Base-by-base conservation (phyloP, 1,140 invertebrate species). In the Drosophila biarmipes region DNA sequence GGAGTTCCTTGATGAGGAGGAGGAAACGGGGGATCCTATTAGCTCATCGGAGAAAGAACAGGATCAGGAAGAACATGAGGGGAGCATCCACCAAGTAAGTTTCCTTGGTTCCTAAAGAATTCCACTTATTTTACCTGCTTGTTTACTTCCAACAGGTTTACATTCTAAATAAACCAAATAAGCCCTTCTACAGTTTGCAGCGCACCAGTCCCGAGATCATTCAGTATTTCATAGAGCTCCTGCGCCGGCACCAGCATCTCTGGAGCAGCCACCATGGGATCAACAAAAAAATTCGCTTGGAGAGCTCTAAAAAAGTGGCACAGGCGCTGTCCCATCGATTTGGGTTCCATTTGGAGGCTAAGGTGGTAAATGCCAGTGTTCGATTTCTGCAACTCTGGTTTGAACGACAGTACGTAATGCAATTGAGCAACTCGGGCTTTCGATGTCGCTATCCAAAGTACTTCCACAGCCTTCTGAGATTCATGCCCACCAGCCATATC, bases 121-220 rank as follows among this genome's bases (percentile, higher is more conserved):
- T 0, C 0, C 3, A 5, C 12, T 24, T 6, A 14, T 8, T 10
- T 11, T 0, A 48, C 46, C n/a, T 2, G 0, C 6, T 19, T 17
- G 8, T n/a, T 0, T 6, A 8, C 8, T 12, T 37, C 19, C 24
- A 29, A 11, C 15, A 76, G 73, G 14, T 40, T 11, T 37, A 46
- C 35, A 42, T 77, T 4, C 10, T 24, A 0, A 53, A 66, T 7
- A 59, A 46, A 7, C 49, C 37, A 8, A 64, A 64, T 10, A 58
- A 49, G 19, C 59, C 73, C 1, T 78, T 78, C n/a, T 78, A 66
- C 14, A 76, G 66, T 34, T 14, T 78, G 35, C 43, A 4, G 6
- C 35, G 35, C 4, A 78, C 76, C 0, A 51, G 35, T 10, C 17
- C 66, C 11, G 27, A 52, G 6, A 45, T 78, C 12, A 61, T 78